Evolutionary conservation across 2,888 invertebrate species (phyloP).

Genomic region (Sisyra terminalis): DNA sequence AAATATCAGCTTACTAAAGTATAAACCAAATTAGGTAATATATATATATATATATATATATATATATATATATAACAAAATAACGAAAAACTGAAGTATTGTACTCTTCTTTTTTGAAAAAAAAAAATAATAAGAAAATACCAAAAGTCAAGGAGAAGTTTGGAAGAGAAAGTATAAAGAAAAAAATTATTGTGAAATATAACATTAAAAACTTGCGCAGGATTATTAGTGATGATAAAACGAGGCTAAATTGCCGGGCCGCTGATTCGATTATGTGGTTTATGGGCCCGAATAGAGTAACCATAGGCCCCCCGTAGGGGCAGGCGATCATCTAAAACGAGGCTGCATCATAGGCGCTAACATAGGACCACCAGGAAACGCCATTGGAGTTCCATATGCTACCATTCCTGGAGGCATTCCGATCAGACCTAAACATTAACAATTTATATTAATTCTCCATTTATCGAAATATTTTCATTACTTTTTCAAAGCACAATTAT

Average conservation of each 20-base stretch:
- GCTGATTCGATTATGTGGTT: not conserved
- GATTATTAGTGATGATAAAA: not conserved
- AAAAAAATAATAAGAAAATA: too few species aligned
- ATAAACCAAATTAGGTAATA: too few species aligned
- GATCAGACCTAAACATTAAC: constrained; percentile 24
- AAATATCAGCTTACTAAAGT: too few species aligned
- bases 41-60: too few species aligned
- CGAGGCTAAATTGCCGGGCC: not conserved
- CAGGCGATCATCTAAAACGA: constrained; percentile 71
- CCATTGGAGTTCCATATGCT: constrained; percentile 27
- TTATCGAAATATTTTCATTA: not conserved
- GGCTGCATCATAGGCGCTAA: constrained; percentile 57
- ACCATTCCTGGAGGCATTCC: constrained; percentile 29
- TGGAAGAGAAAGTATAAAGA: not conserved
- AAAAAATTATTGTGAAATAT: not conserved
- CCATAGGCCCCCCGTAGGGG: constrained; percentile 34
- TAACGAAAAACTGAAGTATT: too few species aligned
- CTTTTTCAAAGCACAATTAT: constrained; percentile 8
- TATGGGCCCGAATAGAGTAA: constrained; percentile 27
- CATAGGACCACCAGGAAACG: constrained; percentile 26
- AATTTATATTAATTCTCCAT: not conserved
- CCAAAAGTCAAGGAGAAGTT: not conserved
- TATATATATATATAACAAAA: too few species aligned
- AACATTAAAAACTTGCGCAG: not conserved
- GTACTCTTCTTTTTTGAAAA: too few species aligned